Evolutionary conservation across 2,113 vertebrate genomes (phyloP), one percentile per base, ranked within the genome.

Genomic region (Oxyruncus cristatus): DNA sequence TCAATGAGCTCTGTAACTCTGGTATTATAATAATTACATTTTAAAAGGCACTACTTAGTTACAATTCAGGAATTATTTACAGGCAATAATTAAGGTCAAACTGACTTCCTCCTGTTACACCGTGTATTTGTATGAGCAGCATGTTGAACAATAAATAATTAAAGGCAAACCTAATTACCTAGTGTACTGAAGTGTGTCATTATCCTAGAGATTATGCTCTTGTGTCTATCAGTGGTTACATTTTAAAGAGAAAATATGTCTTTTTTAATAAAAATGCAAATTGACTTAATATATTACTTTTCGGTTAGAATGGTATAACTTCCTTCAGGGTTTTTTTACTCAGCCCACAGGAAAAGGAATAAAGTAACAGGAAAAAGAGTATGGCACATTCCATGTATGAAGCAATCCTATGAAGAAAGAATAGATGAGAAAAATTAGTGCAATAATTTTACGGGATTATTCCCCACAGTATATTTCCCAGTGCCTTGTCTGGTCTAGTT

Each of bases 31-130:
- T 95, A 97, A 97, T 94, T 96, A 41, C 91, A 89, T 97, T 97
- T 97, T 70, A 96, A 97, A 97, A 97, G 66, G 86, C 71, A 70
- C 87, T 97, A 83, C 93, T 98, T 97, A 97, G 97, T 95, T 97
- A 97, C 94, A 97, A 96, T 74, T 89, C 73, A 80, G 79, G 88
- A 93, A 97, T 97, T 97, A 97, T 90, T 90, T 96, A 93, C 91
- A 95, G n/a, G 76, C 71, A 81, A 91, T 97, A 96, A 97, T 92
- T 97, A 96, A 97, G 93, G 95, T 94, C 76, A 90, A 85, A 88
- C 74, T 96, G 96, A 95, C 91, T 97, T 97, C 93, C 86, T 96
- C 58, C 62, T 89, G 84, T 77, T 92, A 35, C 62, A 85, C n/a
- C 50, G 79, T 78, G 46, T 89, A 82, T 92, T 95, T 90, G 62